Evolutionary conservation across 1,140 invertebrate genomes (phyloP).

Genomic region (Hyles vespertilio): DNA sequence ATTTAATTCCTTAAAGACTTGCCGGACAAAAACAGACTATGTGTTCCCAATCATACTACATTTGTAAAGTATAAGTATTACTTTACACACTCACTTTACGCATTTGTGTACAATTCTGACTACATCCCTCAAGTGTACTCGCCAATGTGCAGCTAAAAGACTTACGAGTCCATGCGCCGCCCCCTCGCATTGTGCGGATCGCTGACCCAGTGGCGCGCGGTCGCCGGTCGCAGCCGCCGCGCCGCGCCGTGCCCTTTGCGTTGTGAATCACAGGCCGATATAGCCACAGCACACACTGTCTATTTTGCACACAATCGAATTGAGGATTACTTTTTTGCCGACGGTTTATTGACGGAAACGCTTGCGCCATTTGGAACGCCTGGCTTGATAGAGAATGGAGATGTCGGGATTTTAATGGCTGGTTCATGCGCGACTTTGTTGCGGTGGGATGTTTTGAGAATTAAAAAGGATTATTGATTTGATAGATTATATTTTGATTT

Average conservation of each 20-base stretch:
- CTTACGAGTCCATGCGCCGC: conserved; percentile 21
- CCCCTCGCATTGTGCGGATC: conserved; percentile 36
- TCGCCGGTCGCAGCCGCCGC: conserved; percentile 32
- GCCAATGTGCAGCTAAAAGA: not conserved
- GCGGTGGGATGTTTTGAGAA: too few species aligned
- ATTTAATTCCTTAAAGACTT: too few species aligned
- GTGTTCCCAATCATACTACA: too few species aligned
- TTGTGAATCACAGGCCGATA: conserved; percentile 44
- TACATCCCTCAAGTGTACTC: not conserved
- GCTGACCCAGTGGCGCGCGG: conserved; percentile 49
- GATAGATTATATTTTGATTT: too few species aligned
- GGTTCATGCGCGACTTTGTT: too few species aligned
- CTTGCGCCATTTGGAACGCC: too few species aligned
- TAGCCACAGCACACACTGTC: conserved; percentile 9
- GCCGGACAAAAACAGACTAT: too few species aligned
- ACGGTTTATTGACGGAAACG: not conserved
- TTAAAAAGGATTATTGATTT: too few species aligned
- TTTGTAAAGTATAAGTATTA: too few species aligned
- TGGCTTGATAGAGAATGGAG: too few species aligned
- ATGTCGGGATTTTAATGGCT: too few species aligned
- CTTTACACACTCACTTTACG: too few species aligned
- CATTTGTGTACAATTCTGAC: not conserved
- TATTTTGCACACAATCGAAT: conserved; percentile 7
- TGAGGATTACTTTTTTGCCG: conserved; percentile 4
- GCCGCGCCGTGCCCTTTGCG: conserved; percentile 34